phyloP scores from a whole-genome alignment of 2,888 invertebrate genomes.

The Galerucella calmariensis region DNA sequence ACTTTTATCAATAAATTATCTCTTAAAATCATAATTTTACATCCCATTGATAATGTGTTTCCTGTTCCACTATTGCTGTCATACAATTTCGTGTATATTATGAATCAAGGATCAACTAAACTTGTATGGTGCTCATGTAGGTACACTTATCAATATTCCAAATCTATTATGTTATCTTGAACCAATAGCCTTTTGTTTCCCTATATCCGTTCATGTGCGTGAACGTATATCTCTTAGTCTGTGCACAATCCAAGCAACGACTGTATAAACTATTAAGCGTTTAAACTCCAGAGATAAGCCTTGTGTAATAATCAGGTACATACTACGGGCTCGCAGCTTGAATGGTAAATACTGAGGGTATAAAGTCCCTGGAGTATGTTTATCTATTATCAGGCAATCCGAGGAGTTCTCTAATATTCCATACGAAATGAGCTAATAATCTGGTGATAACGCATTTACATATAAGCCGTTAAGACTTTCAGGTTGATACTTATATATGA shows the following conservation, averaged over 20 bases:
- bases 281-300: constrained; percentile 24
- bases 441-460: neutral
- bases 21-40: neutral
- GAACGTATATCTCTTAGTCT: constrained; percentile 18
- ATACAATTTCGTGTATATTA: neutral
- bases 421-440: neutral
- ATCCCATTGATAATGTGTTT: neutral
- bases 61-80: neutral
- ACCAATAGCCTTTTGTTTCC: constrained; percentile 19
- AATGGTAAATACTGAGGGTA: constrained; percentile 17
- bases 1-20: neutral
- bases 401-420: neutral
- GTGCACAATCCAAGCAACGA: constrained; percentile 9
- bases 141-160: constrained; percentile 13
- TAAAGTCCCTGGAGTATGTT: constrained; percentile 14
- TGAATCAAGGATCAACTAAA: neutral
- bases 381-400: constrained; percentile 22
- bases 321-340: constrained; percentile 7
- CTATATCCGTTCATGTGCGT: neutral
- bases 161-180: constrained; percentile 23
- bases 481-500: too few relatives aligned
- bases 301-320: constrained; percentile 20
- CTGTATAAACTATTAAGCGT: constrained; percentile 29
- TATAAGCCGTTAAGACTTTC: too few relatives aligned
- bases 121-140: neutral